Conservation (phyloP, 2,113 vertebrate species). For the Istiophorus platypterus region DNA sequence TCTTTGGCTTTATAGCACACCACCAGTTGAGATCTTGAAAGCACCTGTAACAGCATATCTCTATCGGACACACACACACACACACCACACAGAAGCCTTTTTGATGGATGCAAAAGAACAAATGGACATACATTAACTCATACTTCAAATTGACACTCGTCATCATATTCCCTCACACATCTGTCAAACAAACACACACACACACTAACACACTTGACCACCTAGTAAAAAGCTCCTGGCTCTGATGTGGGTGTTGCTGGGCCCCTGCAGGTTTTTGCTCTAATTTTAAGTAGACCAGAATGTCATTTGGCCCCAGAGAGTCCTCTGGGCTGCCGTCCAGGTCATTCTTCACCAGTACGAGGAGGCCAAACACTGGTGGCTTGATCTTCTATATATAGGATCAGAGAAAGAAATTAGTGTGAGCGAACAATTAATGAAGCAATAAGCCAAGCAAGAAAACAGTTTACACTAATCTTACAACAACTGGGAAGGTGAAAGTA, state of each 20-base stretch:
- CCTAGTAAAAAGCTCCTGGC: conserved; percentile 82
- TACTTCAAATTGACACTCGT: neutral
- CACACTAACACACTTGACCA: conserved; percentile 40
- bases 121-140: neutral
- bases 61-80: conserved; percentile 72
- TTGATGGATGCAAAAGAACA: conserved; percentile 3
- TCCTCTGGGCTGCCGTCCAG: conserved; percentile 36
- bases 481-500: neutral
- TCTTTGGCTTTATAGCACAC: conserved; percentile 95
- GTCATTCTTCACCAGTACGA: conserved; percentile 83
- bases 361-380: conserved; percentile 86
- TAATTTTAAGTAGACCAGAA: conserved; percentile 85
- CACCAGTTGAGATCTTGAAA: conserved; percentile 79
- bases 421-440: conserved; percentile 10
- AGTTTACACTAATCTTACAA: conserved; percentile 10
- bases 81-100: neutral
- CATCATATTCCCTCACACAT: neutral
- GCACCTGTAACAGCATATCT: conserved; percentile 83
- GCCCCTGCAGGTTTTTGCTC: conserved; percentile 78
- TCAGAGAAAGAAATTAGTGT: conserved; percentile 7
- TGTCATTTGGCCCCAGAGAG: conserved; percentile 53
- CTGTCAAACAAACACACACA: neutral
- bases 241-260: conserved; percentile 66
- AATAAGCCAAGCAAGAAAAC: neutral
- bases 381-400: conserved; percentile 77